Conservation (phyloP, 1,140 invertebrate genomes). For the Solenopsis fugax region DNA sequence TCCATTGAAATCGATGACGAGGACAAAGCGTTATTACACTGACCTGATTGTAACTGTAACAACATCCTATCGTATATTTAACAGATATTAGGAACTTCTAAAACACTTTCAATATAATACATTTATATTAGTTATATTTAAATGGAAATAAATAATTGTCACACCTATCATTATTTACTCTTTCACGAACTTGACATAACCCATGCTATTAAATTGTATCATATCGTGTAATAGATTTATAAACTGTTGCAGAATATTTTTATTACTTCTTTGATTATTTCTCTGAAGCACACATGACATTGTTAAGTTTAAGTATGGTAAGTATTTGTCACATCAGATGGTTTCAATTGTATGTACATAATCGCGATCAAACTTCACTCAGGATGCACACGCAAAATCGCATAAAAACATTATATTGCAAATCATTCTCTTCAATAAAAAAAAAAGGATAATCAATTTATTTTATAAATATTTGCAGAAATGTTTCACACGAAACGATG, state of each 20-base stretch:
- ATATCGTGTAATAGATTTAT: background rate
- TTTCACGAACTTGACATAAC: background rate
- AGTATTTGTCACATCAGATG: background rate
- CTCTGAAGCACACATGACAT: background rate
- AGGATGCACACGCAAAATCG: background rate
- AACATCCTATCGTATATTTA: slow-evolving; percentile 1
- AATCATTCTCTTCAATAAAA: slow-evolving; percentile 17
- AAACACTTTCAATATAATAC: slow-evolving; percentile 43
- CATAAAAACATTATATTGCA: background rate
- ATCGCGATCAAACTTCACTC: background rate
- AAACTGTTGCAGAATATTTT: slow-evolving; percentile 9
- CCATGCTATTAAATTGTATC: background rate
- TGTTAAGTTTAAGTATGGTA: background rate
- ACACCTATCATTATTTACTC: background rate
- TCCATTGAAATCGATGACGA: slow-evolving; percentile 64
- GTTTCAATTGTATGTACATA: background rate
- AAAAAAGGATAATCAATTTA: background rate
- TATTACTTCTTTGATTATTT: background rate
- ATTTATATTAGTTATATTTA: slow-evolving; percentile 12
- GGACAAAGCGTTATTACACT: slow-evolving; percentile 72
- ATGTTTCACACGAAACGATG: background rate
- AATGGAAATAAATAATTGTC: background rate
- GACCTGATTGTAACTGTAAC: slow-evolving; percentile 68
- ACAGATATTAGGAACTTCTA: slow-evolving; percentile 51
- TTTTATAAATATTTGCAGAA: background rate